Percentiles rank a stretch among this genome's conserved stretches.
phyloP scores from a whole-genome alignment of 2,113 vertebrate genomes.

The Amphilophus citrinellus region DNA sequence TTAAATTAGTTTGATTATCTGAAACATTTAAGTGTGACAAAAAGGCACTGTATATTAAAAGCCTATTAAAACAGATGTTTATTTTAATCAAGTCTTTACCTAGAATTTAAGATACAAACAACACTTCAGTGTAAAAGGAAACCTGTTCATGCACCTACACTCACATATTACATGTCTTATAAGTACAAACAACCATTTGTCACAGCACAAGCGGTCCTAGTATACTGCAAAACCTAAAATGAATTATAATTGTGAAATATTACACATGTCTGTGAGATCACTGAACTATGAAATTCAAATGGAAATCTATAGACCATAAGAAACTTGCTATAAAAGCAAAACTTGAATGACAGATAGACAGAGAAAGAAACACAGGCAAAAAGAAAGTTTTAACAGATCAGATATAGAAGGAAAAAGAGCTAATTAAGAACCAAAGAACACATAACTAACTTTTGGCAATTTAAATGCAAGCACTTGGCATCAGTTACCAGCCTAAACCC shows the following conservation, averaged over 20 bases:
- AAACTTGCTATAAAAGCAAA: not conserved
- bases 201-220: not conserved
- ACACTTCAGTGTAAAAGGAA: not conserved
- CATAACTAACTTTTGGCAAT: constrained; percentile 38
- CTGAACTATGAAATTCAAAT: not conserved
- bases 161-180: not conserved
- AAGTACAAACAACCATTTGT: not conserved
- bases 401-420: constrained; percentile 12
- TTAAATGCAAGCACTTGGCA: constrained; percentile 35
- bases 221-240: not conserved
- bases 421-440: constrained; percentile 23
- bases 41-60: not conserved
- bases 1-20: no score
- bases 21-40: no score
- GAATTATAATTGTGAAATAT: not conserved
- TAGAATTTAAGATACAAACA: not conserved
- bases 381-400: constrained; percentile 9
- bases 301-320: not conserved
- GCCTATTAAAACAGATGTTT: not conserved
- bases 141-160: not conserved
- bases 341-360: constrained; percentile 1
- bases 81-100: not conserved
- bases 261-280: not conserved
- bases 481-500: constrained; percentile 36
- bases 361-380: not conserved